Base-by-base conservation (phyloP, 2,113 vertebrate species). In the Trogon melanurus region DNA sequence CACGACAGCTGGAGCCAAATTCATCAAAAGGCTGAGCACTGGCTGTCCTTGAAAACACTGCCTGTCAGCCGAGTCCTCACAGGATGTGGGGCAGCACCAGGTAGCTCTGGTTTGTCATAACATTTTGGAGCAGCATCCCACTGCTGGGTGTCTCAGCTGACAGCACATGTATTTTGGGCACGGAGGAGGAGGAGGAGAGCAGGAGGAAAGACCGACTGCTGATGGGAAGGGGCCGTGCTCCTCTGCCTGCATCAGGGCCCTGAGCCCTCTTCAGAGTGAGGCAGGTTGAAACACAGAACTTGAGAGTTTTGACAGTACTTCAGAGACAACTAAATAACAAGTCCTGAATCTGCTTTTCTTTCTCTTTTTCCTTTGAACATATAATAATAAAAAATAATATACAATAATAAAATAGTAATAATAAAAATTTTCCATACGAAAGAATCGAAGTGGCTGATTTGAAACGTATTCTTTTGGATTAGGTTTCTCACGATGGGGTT, bases 81-180 rank as follows among this genome's bases (percentile, higher is more conserved):
- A 29, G 65, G 26, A 48, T 16, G 7, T 38, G 34, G 38, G 36
- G 57, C 83, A 91, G 65, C 84, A 71, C 32, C 17, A 6, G 32
- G 58, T 44, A 93, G 34, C 34, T 79, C 80, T 34, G 16, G 38
- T 19, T 91, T 78, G 58, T 66, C 57, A n/a, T 57, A 54, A 30
- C 15, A 13, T 72, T 82, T 64, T 75, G 60, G 75, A 78, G 45
- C 1, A 0, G 32, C 32, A 60, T 56, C 26, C 38, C 13, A 13
- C 73, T 79, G 81, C 34, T 34, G 29, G 38, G 27, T 54, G 13
- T 56, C 72, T 75, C 72, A 79, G 53, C 64, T 62, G 78, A 78
- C 60, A 86, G 45, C 60, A 60, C 17, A 20, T 5, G 30, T 29
- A 4, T 41, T 30, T 60, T 0, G 0, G 36, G 56, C 2, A 4